Evolutionary conservation across 2,797 vertebrate genomes (phyloP), one percentile per base, ranked within the genome.

Genomic region (Gadopsis bispinosus): DNA sequence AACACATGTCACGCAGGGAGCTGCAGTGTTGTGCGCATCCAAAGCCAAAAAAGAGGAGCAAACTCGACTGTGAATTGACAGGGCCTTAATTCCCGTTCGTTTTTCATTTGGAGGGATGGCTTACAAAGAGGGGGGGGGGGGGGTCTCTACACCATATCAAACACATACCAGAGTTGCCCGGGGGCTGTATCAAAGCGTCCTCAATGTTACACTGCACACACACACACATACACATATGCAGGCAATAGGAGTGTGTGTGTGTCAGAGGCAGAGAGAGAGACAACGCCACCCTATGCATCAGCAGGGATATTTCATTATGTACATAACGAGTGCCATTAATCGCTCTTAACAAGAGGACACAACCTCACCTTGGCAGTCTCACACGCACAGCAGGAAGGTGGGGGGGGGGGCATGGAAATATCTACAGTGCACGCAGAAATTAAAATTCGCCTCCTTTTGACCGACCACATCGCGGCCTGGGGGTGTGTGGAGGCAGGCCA

Each of bases 301-400:
- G 92, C 90, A 91, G 91, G 91, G 93, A 95, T 94, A 93, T 95
- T 95, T 95, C 94, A 94, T 95, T 95, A 95, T 93, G 92, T 94
- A 94, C 93, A 94, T 94, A 94, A 95, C 93, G 88, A 95, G 94
- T 91, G 88, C 93, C 94, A 95, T 95, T 95, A 95, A 95, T 94
- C 90, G 93, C 92, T 95, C 93, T 93, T 95, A 95, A 96, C 94
- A 95, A 95, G 94, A 94, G 94, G 95, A 95, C 94, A 86, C 93
- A 94, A 94, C 94, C 95, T 95, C 94, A 94, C 94, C 93, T 94
- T 94, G 93, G 91, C 92, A 92, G 91, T 93, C 92, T 94, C 82
- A 87, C 87, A 92, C 76, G 56, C 92, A 85, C 91, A 91, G 93
- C 91, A 59, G 90, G 87, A 85, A 86, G 88, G 88, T 65, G 83